phyloP scores from a whole-genome alignment of 2,797 vertebrate genomes.

The Ctenochaetus hawaiiensis region DNA sequence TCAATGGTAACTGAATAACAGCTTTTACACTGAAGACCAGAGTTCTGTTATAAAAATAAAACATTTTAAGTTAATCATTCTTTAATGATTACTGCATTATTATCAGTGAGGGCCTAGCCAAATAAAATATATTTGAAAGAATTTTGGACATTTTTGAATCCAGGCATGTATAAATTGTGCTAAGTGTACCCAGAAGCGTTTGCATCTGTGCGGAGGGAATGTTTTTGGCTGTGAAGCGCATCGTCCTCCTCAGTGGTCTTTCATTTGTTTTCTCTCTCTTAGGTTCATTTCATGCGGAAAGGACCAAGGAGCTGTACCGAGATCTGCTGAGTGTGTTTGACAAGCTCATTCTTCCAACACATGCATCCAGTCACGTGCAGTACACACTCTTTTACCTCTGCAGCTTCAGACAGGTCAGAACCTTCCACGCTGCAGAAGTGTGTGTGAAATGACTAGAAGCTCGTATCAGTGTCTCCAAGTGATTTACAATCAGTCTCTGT shows the following conservation, averaged over 20 bases:
- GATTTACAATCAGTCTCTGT: too few species aligned
- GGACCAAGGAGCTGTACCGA: conserved; percentile 91
- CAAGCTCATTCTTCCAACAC: conserved; percentile 95
- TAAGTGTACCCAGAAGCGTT: background rate
- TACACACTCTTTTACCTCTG: conserved; percentile 95
- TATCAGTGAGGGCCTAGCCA: too few species aligned
- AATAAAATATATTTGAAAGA: background rate
- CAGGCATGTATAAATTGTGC: background rate
- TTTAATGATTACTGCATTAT: too few species aligned
- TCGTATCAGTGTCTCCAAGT: too few species aligned
- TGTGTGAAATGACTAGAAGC: too few species aligned
- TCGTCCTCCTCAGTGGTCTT: background rate
- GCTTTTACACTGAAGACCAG: background rate
- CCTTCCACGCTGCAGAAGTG: background rate
- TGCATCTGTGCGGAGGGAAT: background rate
- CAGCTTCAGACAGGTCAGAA: conserved; percentile 95
- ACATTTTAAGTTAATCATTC: background rate
- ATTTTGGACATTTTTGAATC: background rate
- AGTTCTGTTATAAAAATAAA: background rate
- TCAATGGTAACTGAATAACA: conserved; percentile 80
- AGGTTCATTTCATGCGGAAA: conserved; percentile 88
- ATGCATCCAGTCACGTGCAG: conserved; percentile 93
- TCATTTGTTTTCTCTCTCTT: conserved; percentile 5
- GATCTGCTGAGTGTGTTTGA: conserved; percentile 92
- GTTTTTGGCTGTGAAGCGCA: background rate